Percentiles rank a stretch among this genome's conserved stretches.
These are phyloP conservation scores for Taxidea taxus DNA, from an alignment of 2,113 vertebrate species.

Conservation along the genomic window DNA sequence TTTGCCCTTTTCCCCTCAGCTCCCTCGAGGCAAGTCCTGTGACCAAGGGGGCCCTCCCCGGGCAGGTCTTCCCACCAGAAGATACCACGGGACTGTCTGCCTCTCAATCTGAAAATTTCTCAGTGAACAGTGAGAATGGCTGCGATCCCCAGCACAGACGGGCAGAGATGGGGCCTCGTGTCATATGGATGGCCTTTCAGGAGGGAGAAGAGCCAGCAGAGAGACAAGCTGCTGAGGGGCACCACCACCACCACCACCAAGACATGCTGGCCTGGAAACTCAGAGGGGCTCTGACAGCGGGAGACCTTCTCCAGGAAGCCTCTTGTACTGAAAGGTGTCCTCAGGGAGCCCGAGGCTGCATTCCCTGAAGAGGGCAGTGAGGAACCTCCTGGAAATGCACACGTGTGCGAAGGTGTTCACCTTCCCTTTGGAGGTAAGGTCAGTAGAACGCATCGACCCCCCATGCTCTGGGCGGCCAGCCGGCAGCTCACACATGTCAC, in stretches of 20 bases:
- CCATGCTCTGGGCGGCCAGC: neutral
- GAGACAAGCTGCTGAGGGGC: neutral
- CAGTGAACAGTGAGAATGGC: neutral
- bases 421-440: neutral
- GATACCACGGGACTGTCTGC: neutral
- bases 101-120: neutral
- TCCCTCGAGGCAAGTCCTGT: neutral
- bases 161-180: neutral
- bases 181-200: neutral
- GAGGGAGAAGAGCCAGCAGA: neutral
- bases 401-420: neutral
- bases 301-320: neutral
- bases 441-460: neutral
- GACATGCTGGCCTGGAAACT: neutral
- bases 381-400: neutral
- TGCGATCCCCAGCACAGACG: neutral
- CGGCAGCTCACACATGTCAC: neutral
- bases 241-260: neutral
- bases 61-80: neutral
- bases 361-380: neutral
- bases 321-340: neutral
- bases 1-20: neutral
- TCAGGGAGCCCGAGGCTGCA: neutral
- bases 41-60: neutral
- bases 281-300: neutral